phyloP scores from a whole-genome alignment of 2,797 vertebrate species.

The Centroberyx gerrardi region DNA sequence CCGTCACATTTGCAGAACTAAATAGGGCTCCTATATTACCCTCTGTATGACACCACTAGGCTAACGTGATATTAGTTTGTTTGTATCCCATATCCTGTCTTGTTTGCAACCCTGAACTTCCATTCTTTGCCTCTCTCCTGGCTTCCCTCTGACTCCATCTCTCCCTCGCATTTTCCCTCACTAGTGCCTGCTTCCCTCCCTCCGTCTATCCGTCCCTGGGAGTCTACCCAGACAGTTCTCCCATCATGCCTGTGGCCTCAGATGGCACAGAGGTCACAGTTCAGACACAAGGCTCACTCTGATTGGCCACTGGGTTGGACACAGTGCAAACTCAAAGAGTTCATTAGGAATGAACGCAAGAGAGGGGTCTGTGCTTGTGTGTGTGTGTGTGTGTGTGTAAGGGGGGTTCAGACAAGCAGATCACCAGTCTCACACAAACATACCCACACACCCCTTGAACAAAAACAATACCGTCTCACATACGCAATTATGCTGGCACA shows the following conservation, averaged over 20 bases:
- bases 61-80: not conserved
- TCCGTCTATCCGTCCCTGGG: conserved; percentile 13
- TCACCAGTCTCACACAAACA: conserved; percentile 73
- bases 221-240: conserved; percentile 68
- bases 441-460: conserved; percentile 70
- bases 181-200: not conserved
- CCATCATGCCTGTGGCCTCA: conserved; percentile 68
- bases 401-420: conserved; percentile 63
- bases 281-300: conserved; percentile 59
- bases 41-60: not conserved
- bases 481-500: conserved; percentile 60
- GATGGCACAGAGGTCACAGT: conserved; percentile 72
- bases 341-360: conserved; percentile 72
- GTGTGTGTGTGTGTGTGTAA: conserved; percentile 23
- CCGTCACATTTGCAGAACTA: not conserved
- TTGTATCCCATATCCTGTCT: conserved; percentile 22
- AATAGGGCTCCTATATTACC: not conserved
- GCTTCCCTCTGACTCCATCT: not conserved
- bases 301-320: conserved; percentile 69
- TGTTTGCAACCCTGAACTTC: conserved; percentile 1
- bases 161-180: conserved; percentile 14
- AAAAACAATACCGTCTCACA: conserved; percentile 79
- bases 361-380: conserved; percentile 41
- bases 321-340: conserved; percentile 59
- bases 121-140: conserved; percentile 26